Conservation (phyloP, 1,140 invertebrate genomes). For the Macrotrachela quadricornifera region DNA sequence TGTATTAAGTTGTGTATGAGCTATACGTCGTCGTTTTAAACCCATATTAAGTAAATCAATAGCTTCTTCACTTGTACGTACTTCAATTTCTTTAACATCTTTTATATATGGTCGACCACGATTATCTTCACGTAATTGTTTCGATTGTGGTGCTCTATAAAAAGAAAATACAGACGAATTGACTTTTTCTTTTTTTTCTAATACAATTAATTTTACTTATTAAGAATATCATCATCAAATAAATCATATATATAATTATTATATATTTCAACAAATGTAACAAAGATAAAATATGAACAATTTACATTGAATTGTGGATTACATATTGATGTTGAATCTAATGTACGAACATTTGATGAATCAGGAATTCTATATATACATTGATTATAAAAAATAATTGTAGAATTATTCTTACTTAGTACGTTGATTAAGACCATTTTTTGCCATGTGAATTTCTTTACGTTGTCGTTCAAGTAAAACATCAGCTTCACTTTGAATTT, state of each 20-base stretch:
- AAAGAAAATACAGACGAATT: slow-evolving; percentile 19
- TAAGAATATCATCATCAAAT: slow-evolving; percentile 41
- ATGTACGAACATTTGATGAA: not conserved
- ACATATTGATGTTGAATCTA: not conserved
- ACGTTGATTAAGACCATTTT: not conserved
- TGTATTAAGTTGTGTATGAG: slow-evolving; percentile 64
- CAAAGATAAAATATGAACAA: slow-evolving; percentile 49
- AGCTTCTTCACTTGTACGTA: slow-evolving; percentile 66
- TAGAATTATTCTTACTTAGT: too few relatives aligned
- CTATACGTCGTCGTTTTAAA: slow-evolving; percentile 46
- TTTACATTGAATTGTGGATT: slow-evolving; percentile 7
- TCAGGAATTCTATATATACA: slow-evolving; percentile 12
- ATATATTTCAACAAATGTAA: slow-evolving; percentile 90
- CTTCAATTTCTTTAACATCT: slow-evolving; percentile 64
- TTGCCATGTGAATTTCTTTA: slow-evolving; percentile 10
- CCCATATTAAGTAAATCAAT: slow-evolving; percentile 41
- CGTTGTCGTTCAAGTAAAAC: slow-evolving; percentile 36
- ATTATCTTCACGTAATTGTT: slow-evolving; percentile 52
- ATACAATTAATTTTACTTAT: too few relatives aligned
- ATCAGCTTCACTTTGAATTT: slow-evolving; percentile 55
- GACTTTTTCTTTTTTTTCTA: too few relatives aligned
- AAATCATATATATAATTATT: slow-evolving; percentile 93
- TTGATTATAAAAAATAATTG: not conserved
- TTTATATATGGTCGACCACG: slow-evolving; percentile 70
- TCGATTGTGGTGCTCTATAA: slow-evolving; percentile 27